phyloP scores from a whole-genome alignment of 2,113 vertebrate genomes.

The Genyomyrus donnyi region DNA sequence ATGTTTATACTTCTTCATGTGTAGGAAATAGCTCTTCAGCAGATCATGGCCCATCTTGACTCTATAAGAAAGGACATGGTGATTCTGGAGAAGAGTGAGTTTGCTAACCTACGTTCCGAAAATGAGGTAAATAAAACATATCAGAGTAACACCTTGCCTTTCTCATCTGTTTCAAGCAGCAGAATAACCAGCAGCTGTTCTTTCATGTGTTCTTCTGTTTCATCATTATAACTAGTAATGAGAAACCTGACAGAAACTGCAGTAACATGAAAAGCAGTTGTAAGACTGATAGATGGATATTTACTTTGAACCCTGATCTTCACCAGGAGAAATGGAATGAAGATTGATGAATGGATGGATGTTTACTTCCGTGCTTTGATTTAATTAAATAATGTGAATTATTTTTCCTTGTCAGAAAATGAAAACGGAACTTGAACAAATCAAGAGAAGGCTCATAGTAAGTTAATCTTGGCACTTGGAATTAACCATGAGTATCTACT shows the following conservation, averaged over 20 bases:
- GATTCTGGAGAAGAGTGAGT: slow-evolving; percentile 97
- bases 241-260: background rate
- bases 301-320: background rate
- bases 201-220: background rate
- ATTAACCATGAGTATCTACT: background rate
- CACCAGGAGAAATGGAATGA: background rate
- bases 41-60: slow-evolving; percentile 91
- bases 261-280: background rate
- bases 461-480: slow-evolving; percentile 37
- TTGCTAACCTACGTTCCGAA: slow-evolving; percentile 85
- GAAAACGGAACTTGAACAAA: slow-evolving; percentile 86
- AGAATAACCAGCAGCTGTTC: background rate
- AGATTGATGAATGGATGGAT: background rate
- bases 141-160: background rate
- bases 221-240: background rate
- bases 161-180: background rate
- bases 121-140: slow-evolving; percentile 64
- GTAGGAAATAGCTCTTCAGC: slow-evolving; percentile 88
- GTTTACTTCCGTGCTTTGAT: background rate
- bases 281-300: background rate
- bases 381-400: background rate
- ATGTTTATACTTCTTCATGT: slow-evolving; percentile 31
- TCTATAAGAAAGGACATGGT: slow-evolving; percentile 97
- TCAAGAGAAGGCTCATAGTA: slow-evolving; percentile 75
- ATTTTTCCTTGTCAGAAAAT: slow-evolving; percentile 71